Percentiles rank a stretch among this genome's conserved stretches.
These are phyloP conservation scores for Criorhina ranunculi DNA, from an alignment of 2,888 invertebrate species.

Conservation along the genomic window DNA sequence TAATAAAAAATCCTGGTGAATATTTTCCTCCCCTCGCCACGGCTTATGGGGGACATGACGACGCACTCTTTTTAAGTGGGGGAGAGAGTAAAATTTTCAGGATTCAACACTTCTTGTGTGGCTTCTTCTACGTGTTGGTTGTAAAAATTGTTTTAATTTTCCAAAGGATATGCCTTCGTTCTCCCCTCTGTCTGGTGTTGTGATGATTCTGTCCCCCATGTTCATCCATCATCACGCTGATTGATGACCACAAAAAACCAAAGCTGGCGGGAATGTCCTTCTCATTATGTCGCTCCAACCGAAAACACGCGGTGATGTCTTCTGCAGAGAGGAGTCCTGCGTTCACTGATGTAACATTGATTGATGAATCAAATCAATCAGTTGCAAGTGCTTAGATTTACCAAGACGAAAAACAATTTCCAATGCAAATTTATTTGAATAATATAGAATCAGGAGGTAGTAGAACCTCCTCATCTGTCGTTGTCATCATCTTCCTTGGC, in stretches of 20 bases:
- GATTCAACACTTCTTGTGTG: constrained; percentile 3
- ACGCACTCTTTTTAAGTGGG: background rate
- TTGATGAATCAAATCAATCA: constrained; percentile 72
- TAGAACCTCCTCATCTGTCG: background rate
- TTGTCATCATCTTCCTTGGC: background rate
- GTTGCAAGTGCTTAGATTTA: constrained; percentile 51
- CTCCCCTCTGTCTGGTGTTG: background rate
- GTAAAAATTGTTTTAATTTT: background rate
- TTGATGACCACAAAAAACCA: constrained; percentile 38
- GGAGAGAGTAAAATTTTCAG: background rate
- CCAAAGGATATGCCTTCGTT: background rate
- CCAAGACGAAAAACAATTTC: constrained; percentile 33
- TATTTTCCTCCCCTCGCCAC: background rate
- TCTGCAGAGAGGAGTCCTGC: background rate
- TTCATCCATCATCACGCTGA: constrained; percentile 56
- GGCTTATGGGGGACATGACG: background rate
- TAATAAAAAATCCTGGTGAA: too few species aligned
- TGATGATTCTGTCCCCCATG: constrained; percentile 20
- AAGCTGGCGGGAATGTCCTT: constrained; percentile 1
- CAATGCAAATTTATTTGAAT: constrained; percentile 29
- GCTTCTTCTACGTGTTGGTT: background rate
- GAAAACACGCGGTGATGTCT: constrained; percentile 18
- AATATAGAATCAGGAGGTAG: background rate
- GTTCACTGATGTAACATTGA: constrained; percentile 47
- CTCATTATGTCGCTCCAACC: constrained; percentile 20